These are phyloP conservation scores for Heliconius nattereri DNA, from an alignment of 1,140 invertebrate species.

Conservation along the genomic window DNA sequence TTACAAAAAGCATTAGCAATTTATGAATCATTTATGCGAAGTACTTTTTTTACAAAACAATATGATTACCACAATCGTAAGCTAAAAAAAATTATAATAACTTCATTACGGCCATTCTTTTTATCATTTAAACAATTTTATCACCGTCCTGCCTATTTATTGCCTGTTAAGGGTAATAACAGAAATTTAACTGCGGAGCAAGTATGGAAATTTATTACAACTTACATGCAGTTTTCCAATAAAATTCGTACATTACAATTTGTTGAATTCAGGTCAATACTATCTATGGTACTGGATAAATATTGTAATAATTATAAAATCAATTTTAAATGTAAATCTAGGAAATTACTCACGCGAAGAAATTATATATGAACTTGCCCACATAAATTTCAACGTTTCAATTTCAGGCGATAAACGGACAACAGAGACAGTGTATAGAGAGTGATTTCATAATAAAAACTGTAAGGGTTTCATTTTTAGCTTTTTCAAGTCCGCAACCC, in stretches of 20 bases:
- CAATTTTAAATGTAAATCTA: background rate
- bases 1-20: background rate
- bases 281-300: background rate
- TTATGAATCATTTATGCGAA: too few species aligned
- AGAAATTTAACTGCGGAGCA: background rate
- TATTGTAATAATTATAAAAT: too few species aligned
- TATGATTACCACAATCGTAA: background rate
- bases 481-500: too few species aligned
- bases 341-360: too few species aligned
- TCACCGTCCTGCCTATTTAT: slow-evolving; percentile 5
- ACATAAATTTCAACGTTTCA: too few species aligned
- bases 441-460: too few species aligned
- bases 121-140: background rate
- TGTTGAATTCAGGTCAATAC: background rate
- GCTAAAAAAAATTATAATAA: background rate
- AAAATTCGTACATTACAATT: background rate
- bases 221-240: slow-evolving; percentile 9
- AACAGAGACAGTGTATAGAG: too few species aligned
- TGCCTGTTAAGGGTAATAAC: slow-evolving; percentile 6
- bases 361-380: too few species aligned
- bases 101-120: background rate
- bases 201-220: slow-evolving; percentile 11
- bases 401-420: too few species aligned
- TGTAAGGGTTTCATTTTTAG: too few species aligned
- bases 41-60: too few species aligned